Evolutionary conservation across 2,888 invertebrate species (phyloP).

Genomic region (Heliothis peltigera): DNA sequence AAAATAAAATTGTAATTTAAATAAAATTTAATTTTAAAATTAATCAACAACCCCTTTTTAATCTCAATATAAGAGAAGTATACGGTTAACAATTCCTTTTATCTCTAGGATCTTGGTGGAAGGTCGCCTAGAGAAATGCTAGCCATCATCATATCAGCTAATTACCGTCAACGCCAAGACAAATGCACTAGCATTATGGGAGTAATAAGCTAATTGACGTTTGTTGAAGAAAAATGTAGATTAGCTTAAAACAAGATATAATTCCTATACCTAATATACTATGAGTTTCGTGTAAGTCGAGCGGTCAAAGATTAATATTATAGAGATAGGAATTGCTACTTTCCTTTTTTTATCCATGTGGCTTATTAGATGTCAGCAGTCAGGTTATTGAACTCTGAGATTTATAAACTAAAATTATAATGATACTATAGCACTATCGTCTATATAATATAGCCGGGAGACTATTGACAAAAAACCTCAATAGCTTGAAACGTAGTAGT

Average conservation of each 20-base stretch:
- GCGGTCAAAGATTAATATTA: background rate
- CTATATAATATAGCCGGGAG: no score
- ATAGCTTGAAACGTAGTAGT: no score
- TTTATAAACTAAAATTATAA: background rate
- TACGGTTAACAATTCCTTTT: background rate
- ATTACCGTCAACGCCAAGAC: no score
- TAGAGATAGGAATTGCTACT: background rate
- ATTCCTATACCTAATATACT: background rate
- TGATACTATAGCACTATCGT: background rate
- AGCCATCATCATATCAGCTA: no score
- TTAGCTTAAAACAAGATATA: background rate
- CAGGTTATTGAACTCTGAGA: background rate
- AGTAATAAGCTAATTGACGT: background rate
- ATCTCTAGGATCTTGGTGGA: no score
- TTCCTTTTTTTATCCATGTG: background rate
- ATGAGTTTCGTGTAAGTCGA: background rate
- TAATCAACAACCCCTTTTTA: no score
- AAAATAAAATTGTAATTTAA: no score
- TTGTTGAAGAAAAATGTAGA: background rate
- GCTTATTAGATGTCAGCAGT: background rate
- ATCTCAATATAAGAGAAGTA: background rate
- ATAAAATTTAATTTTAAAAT: no score
- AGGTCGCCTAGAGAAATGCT: conserved; percentile 3
- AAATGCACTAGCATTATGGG: no score
- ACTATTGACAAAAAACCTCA: background rate